Conservation (phyloP, 2,113 vertebrate species). For the Lophius piscatorius region DNA sequence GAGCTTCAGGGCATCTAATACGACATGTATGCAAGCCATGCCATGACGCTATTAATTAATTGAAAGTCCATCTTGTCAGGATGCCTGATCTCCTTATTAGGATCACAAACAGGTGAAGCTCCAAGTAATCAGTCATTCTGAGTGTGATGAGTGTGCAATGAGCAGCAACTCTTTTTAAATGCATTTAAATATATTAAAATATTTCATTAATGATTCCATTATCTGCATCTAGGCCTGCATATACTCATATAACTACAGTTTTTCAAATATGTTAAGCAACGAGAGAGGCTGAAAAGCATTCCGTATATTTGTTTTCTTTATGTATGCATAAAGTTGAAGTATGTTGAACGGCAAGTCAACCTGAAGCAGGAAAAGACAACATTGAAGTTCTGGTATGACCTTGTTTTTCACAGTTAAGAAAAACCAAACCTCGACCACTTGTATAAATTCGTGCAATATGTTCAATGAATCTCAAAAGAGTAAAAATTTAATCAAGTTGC, state of each 20-base stretch:
- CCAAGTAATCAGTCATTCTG: slow-evolving; percentile 1
- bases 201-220: too few relatives aligned
- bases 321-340: slow-evolving; percentile 10
- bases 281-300: too few relatives aligned
- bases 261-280: too few relatives aligned
- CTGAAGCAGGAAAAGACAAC: slow-evolving; percentile 7
- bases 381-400: background rate
- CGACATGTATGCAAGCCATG: slow-evolving; percentile 54
- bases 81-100: slow-evolving; percentile 41
- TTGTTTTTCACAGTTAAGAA: slow-evolving; percentile 4
- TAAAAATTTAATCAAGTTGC: background rate
- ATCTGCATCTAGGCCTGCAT: too few relatives aligned
- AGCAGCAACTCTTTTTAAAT: background rate
- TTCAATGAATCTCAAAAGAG: too few relatives aligned
- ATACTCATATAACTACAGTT: too few relatives aligned
- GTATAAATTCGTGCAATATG: background rate
- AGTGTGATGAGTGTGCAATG: slow-evolving; percentile 2
- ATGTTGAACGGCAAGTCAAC: slow-evolving; percentile 8
- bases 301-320: too few relatives aligned
- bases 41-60: slow-evolving; percentile 73
- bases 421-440: background rate
- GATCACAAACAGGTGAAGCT: slow-evolving; percentile 53
- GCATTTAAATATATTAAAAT: too few relatives aligned
- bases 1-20: slow-evolving; percentile 43
- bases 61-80: slow-evolving; percentile 53